Base-by-base conservation (phyloP, 2,113 vertebrate species). In the Ceyx cyanopectus region DNA sequence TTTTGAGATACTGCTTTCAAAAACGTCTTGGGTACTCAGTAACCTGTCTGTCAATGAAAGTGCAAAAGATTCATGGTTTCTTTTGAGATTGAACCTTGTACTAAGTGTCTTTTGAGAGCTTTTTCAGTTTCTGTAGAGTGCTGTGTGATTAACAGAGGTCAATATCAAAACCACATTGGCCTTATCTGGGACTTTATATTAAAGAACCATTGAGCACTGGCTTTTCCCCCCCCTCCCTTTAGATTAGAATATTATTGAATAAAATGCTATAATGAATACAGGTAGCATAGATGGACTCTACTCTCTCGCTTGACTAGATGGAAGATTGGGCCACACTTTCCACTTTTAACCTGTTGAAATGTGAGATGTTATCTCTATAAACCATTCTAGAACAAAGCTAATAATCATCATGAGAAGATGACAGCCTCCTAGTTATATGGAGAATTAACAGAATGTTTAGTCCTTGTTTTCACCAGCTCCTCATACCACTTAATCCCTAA, bases 71-170 rank as follows among this genome's bases (percentile, higher is more conserved):
- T 70, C 16, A 18, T 1, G 1, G 10, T 67, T 7, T 63, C 57
- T 75, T 70, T 74, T 78, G 61, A 92, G 90, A 57, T 84, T 32
- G 78, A 70, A 86, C 15, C 53, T 75, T 89, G 34, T 70, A 24
- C 14, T 60, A 2, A 46, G 14, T 45, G 9, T 3, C 34, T 87
- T 75, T 30, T 7, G 45, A 94, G 30, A 69, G 8, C n/a, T 54
- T 81, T 75, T 78, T 81, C 48, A 68, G 34, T 67, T 86, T 20
- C 29, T 93, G 30, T 75, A 63, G 32, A 27, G 37, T 58, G 22
- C 43, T 86, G n/a, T 86, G n/a, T 81, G 83, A 84, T 93, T 83
- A 74, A 54, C 41, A 80, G 77, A 83, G 37, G 50, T 90, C 66
- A 70, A 17, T 75, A 65, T 65, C 43, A 88, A 92, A 93, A 29